phyloP scores from a whole-genome alignment of 1,140 invertebrate genomes.

The Drosophila parabipectinata region DNA sequence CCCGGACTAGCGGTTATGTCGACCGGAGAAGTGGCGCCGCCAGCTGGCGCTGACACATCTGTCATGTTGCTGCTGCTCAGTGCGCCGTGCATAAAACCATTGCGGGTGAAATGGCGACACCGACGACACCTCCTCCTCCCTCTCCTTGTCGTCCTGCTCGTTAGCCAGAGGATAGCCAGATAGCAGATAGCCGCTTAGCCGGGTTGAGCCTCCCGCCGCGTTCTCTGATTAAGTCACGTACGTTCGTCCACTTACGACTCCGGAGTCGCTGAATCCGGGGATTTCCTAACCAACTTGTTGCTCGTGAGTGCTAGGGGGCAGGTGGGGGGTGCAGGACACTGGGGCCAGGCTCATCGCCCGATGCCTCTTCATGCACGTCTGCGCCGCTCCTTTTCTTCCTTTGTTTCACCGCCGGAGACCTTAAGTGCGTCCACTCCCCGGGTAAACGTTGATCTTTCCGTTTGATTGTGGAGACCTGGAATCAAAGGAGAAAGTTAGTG shows the following conservation, averaged over 20 bases:
- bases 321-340: conserved; percentile 49
- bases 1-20: conserved; percentile 29
- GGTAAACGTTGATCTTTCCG: conserved; percentile 37
- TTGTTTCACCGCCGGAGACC: conserved; percentile 18
- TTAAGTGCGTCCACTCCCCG: conserved; percentile 49
- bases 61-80: conserved; percentile 65
- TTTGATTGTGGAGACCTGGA: conserved; percentile 31
- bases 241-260: conserved; percentile 47
- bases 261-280: conserved; percentile 3
- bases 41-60: conserved; percentile 68
- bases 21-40: conserved; percentile 46
- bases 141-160: conserved; percentile 10
- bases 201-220: conserved; percentile 40
- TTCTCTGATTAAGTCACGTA: conserved; percentile 74
- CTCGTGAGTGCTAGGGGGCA: conserved; percentile 28
- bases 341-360: conserved; percentile 40
- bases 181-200: conserved; percentile 5
- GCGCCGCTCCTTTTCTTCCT: conserved; percentile 17
- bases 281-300: conserved; percentile 57
- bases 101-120: conserved; percentile 28
- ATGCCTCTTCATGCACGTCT: conserved; percentile 62
- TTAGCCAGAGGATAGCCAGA: conserved; percentile 5
- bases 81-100: conserved; percentile 49
- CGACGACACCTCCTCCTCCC: conserved; percentile 9
- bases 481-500: conserved; percentile 47